Conservation (phyloP, 2,113 vertebrate species). For the Misgurnus anguillicaudatus region DNA sequence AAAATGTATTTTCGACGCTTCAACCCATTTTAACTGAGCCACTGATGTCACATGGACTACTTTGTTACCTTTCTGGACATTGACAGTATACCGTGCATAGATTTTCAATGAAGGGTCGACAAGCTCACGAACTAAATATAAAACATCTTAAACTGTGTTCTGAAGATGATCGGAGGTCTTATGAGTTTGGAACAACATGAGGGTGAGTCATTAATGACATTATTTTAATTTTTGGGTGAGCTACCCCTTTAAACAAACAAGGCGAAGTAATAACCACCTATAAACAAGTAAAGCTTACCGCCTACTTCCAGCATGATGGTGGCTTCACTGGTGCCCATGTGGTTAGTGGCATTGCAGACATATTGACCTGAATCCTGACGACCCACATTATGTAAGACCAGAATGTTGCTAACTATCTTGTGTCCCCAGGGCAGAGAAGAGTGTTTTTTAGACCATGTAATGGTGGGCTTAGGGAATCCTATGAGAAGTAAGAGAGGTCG, state of each 20-base stretch:
- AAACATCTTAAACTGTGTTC: no score
- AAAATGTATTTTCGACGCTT: no score
- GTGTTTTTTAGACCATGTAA: constrained; percentile 93
- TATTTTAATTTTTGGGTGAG: no score
- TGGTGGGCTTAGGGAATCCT: constrained; percentile 83
- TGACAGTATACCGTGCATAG: no score
- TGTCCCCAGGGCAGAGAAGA: constrained; percentile 93
- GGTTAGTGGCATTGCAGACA: constrained; percentile 90
- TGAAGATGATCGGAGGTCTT: no score
- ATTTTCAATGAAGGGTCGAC: no score
- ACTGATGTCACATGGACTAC: no score
- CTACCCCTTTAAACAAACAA: neutral
- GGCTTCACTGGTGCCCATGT: constrained; percentile 77
- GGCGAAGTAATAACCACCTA: neutral
- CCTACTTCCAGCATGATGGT: constrained; percentile 88
- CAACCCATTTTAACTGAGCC: no score
- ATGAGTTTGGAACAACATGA: no score
- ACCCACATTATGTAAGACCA: constrained; percentile 84
- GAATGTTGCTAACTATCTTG: constrained; percentile 77
- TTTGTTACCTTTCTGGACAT: no score
- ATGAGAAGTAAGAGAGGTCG: neutral
- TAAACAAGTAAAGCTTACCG: constrained; percentile 74
- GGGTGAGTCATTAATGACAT: no score
- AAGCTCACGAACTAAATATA: no score
- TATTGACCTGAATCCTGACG: constrained; percentile 96